phyloP scores from a whole-genome alignment of 2,113 vertebrate genomes.

The Ammodytes dubius region DNA sequence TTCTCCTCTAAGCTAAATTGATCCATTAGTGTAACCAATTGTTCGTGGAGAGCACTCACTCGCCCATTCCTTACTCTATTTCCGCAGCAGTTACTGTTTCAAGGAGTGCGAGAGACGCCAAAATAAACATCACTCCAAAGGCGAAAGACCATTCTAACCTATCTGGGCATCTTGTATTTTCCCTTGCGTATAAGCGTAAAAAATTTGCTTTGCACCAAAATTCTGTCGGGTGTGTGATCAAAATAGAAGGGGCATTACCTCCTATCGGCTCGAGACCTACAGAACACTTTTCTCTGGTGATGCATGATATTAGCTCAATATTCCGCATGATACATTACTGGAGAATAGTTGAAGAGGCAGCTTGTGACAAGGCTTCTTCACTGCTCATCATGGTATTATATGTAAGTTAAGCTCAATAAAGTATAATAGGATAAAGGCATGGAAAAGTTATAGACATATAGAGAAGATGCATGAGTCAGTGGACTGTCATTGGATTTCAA shows the following conservation, averaged over 20 bases:
- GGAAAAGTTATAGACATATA: neutral
- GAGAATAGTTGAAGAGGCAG: neutral
- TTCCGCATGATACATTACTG: slow-evolving; percentile 30
- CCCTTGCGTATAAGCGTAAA: slow-evolving; percentile 42
- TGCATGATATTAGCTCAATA: slow-evolving; percentile 52
- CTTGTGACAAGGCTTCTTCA: slow-evolving; percentile 10
- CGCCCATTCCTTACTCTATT: slow-evolving; percentile 47
- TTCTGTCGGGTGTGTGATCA: slow-evolving; percentile 26
- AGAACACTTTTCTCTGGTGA: slow-evolving; percentile 40
- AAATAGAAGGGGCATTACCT: slow-evolving; percentile 44
- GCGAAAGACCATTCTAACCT: slow-evolving; percentile 39
- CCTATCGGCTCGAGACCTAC: slow-evolving; percentile 28
- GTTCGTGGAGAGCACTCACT: slow-evolving; percentile 51
- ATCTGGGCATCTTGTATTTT: slow-evolving; percentile 45
- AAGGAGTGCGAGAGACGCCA: slow-evolving; percentile 48
- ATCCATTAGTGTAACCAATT: slow-evolving; percentile 69
- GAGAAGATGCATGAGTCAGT: neutral
- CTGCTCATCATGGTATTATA: slow-evolving; percentile 15
- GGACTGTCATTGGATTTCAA: neutral
- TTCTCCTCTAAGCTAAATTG: slow-evolving; percentile 54
- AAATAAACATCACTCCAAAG: slow-evolving; percentile 55
- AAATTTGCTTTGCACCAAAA: slow-evolving; percentile 15
- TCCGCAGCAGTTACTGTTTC: slow-evolving; percentile 42
- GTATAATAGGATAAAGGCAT: neutral
- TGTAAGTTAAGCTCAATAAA: slow-evolving; percentile 16